These are phyloP conservation scores for Drosophila watanabei DNA, from an alignment of 1,140 invertebrate genomes.

Conservation along the genomic window DNA sequence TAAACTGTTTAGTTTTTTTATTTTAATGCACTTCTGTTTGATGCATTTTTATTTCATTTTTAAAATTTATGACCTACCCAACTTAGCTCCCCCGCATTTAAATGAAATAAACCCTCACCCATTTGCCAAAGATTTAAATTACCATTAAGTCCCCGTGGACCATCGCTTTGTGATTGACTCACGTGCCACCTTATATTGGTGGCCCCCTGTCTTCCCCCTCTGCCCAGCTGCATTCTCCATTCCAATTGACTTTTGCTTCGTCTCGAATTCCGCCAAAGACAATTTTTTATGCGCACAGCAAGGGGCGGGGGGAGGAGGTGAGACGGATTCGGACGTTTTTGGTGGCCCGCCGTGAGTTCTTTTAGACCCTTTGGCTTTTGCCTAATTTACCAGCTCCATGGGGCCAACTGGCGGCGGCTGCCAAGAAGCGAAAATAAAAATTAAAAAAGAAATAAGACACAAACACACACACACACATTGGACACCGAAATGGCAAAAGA, in stretches of 20 bases:
- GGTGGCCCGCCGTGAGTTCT: slow-evolving; percentile 32
- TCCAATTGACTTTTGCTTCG: slow-evolving; percentile 50
- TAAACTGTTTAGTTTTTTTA: too few species aligned
- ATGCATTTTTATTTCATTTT: not conserved
- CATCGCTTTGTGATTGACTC: slow-evolving; percentile 29
- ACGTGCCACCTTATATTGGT: slow-evolving; percentile 47
- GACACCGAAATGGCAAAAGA: slow-evolving; percentile 70
- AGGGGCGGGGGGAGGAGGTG: not conserved
- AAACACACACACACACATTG: slow-evolving; percentile 48
- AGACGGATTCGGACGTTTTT: slow-evolving; percentile 1
- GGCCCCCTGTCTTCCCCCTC: not conserved
- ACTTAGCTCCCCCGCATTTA: not conserved
- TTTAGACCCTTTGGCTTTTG: slow-evolving; percentile 64
- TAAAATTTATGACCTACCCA: not conserved
- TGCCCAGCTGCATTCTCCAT: slow-evolving; percentile 30
- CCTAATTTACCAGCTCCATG: slow-evolving; percentile 73
- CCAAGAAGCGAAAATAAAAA: slow-evolving; percentile 72
- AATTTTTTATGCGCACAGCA: slow-evolving; percentile 21
- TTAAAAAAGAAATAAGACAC: slow-evolving; percentile 71
- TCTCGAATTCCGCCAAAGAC: slow-evolving; percentile 45
- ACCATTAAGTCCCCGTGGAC: not conserved
- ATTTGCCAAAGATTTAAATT: not conserved
- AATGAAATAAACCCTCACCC: not conserved
- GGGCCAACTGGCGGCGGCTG: slow-evolving; percentile 48
- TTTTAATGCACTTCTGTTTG: not conserved